Conservation (phyloP, 2,888 invertebrate genomes). For the Myopa tessellatipennis region DNA sequence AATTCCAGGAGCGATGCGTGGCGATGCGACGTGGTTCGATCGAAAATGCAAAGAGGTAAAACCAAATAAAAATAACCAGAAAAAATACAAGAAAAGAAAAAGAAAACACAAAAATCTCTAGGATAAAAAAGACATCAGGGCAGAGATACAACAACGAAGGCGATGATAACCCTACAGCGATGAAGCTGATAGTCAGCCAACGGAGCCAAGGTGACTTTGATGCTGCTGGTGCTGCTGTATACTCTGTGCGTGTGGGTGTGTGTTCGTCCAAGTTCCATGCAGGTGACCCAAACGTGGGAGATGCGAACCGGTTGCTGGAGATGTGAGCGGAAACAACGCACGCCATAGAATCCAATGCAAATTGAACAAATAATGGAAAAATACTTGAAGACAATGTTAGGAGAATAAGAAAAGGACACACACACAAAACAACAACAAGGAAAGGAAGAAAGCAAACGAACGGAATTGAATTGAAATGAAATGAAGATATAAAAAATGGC, state of each 20-base stretch:
- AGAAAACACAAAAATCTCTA: not conserved
- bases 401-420: conserved; percentile 21
- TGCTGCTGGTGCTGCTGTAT: not conserved
- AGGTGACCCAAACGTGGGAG: not conserved
- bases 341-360: conserved; percentile 27
- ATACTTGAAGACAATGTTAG: conserved; percentile 33
- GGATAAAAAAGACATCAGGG: not conserved
- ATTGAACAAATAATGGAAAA: conserved; percentile 37
- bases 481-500: conserved; percentile 16
- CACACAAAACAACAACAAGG: conserved; percentile 5
- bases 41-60: not conserved
- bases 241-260: too few relatives aligned
- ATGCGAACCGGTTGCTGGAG: not conserved
- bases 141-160: not conserved
- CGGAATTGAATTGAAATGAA: conserved; percentile 13
- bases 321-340: not conserved
- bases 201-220: not conserved
- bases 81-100: not conserved
- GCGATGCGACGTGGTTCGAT: conserved; percentile 10
- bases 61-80: not conserved
- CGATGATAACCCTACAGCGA: not conserved
- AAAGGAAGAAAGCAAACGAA: conserved; percentile 1
- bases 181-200: too few relatives aligned
- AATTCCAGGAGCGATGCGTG: conserved; percentile 15
- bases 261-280: conserved; percentile 6